Percentiles rank a stretch among this genome's conserved stretches.
These are phyloP conservation scores for Caranx melampygus DNA, from an alignment of 2,113 vertebrate genomes.

Conservation along the genomic window DNA sequence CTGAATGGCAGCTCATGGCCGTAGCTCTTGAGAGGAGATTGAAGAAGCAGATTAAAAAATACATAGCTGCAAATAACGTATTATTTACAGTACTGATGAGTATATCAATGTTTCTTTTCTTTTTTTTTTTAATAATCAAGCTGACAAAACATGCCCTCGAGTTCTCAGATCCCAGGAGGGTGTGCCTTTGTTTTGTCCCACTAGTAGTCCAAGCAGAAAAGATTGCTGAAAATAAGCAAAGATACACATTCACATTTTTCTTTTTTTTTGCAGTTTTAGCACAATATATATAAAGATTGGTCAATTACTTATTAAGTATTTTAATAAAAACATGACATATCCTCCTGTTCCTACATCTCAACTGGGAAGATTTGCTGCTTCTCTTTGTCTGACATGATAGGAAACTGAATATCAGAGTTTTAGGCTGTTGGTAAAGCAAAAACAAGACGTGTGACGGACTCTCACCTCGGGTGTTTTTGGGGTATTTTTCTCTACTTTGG, in stretches of 20 bases:
- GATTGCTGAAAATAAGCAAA: neutral
- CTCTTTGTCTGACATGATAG: constrained; percentile 1
- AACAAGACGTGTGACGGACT: neutral
- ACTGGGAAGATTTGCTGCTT: neutral
- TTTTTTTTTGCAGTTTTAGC: neutral
- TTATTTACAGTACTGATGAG: constrained; percentile 17
- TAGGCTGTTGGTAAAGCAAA: neutral
- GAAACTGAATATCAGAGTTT: no score
- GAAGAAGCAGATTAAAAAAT: constrained; percentile 18
- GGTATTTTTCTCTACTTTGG: no score
- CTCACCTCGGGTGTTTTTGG: no score
- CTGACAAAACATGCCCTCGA: neutral
- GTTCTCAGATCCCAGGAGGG: neutral
- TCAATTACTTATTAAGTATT: neutral
- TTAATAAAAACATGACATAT: neutral
- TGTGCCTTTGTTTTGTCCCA: neutral
- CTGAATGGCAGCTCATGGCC: constrained; percentile 39
- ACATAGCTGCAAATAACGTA: neutral
- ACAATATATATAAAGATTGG: neutral
- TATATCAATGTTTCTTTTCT: neutral
- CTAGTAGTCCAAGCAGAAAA: neutral
- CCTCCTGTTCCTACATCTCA: neutral
- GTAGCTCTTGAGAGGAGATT: constrained; percentile 26
- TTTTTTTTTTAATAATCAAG: neutral
- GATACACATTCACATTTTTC: neutral